phyloP scores from a whole-genome alignment of 2,797 vertebrate genomes.

The Gambusia yucatana region DNA sequence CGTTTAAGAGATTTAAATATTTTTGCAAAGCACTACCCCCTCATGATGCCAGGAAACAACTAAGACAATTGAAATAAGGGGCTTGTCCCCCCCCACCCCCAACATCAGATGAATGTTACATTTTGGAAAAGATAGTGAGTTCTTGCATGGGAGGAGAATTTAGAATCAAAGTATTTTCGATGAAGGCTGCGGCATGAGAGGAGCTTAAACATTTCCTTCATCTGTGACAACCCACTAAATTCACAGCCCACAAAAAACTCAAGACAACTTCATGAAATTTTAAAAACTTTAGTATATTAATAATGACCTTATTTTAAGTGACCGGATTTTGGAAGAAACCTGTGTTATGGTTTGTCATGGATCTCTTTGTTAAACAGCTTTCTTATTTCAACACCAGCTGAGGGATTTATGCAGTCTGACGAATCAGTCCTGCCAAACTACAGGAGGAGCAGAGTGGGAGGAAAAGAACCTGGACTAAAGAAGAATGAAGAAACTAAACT shows the following conservation, averaged over 20 bases:
- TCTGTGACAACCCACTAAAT: constrained; percentile 17
- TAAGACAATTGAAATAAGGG: background rate
- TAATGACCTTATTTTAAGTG: constrained; percentile 19
- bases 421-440: constrained; percentile 42
- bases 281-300: constrained; percentile 25
- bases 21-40: background rate
- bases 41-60: constrained; percentile 3
- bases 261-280: constrained; percentile 35
- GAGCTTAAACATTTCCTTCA: constrained; percentile 14
- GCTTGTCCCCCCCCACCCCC: background rate
- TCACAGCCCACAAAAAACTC: constrained; percentile 1
- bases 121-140: background rate
- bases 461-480: background rate
- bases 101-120: background rate
- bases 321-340: constrained; percentile 29
- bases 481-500: constrained; percentile 25
- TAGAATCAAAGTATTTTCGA: background rate
- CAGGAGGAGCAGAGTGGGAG: constrained; percentile 22
- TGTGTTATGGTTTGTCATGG: constrained; percentile 29
- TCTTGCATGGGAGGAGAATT: constrained; percentile 8
- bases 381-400: constrained; percentile 42
- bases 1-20: background rate
- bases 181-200: background rate
- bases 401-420: constrained; percentile 39
- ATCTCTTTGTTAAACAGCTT: constrained; percentile 35